Base-by-base conservation (phyloP, 2,113 vertebrate genomes). In the Eubucco bourcierii region DNA sequence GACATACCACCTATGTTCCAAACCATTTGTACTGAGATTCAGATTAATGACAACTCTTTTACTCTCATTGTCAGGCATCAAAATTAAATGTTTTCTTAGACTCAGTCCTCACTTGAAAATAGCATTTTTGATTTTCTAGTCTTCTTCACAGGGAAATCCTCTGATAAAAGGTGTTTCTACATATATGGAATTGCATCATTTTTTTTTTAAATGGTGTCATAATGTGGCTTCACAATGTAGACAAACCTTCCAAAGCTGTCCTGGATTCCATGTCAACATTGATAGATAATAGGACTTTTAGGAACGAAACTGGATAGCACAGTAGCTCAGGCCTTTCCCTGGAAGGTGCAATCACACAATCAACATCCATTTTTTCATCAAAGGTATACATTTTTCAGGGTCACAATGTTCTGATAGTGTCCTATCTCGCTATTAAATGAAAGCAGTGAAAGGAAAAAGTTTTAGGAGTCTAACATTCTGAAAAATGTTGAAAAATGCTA, bases 221-320 rank as follows among this genome's bases (percentile, higher is more conserved):
- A 50, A 7, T 7, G 33, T 16, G 19, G 6, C 3, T 85, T 90
- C 55, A 76, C 39, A 50, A 63, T 25, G 10, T 6, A 76, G 44
- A 53, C 0, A 2, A 25, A 34, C 2, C 0, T 8, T 39, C 9
- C 12, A 25, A 1, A 27, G 24, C 6, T 52, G 7, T 46, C 21
- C 53, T 72, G 44, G 41, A 47, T 4, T 61, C 27, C 7, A 5
- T 20, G 24, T 33, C 27, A 58, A 19, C 8, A 19, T 3, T 53
- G 16, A 65, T 3, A 46, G 46, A 52, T 31, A 33, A 28, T 16
- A 23, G 1, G 3, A 6, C 5, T 88, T 87, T 84, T 58, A 21
- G 7, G 27, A 6, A 65, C 8, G 25, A 67, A 84, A 13, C 4
- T 46, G 9, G 13, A 74, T 17, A 77, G 14, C 10, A 70, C 15